Base-by-base conservation (phyloP, 2,797 vertebrate genomes). In the Takifugu rubripes region DNA sequence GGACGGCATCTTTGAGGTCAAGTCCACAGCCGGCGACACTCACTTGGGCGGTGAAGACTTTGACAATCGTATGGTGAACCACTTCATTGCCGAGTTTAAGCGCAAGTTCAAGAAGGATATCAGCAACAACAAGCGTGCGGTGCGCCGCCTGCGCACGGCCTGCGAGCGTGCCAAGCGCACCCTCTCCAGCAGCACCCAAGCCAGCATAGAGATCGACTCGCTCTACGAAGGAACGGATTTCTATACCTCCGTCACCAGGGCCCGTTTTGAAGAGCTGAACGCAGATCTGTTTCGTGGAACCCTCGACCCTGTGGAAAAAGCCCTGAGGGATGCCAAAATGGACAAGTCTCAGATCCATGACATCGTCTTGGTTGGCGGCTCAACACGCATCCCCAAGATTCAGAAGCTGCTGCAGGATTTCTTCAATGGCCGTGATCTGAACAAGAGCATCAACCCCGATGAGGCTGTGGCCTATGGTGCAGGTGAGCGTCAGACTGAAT, bases 401-500 rank as follows among this genome's bases (percentile, higher is more conserved):
- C 92, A 93, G 75, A 93, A 93, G 76, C 77, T 93, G 27, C 84
- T 93, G 57, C 92, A 93, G 65, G 92, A 93, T 76, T 85, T 93
- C 45, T 93, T 93, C 65, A 93, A 92, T 31, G 92, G 92, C 3
- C 90, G 90, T 14, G 92, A 93, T 46, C 89, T 93, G 21, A 93
- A 93, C 72, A 93, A 93, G 79, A 93, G 92, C 75, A 93, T 93
- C 68, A 92, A 93, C 68, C 91, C 92, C 16, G 92, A 93, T 82
- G 92, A 93, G 68, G 92, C 91, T 4, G 92, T 92, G 56, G 92
- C 92, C 29, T 93, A 92, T 26, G 92, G 92, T 49, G 92, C 92
- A 56, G 91, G 91, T 92, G 33, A 33, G 72, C 59, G 26, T 12
- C 36, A 14, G 12, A 14, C 36, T 12, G 3, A 40, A 40, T 12